Evolutionary conservation across 2,797 vertebrate species (phyloP), one percentile per base, ranked within the genome.

Genomic region (Eremophila alpestris): DNA sequence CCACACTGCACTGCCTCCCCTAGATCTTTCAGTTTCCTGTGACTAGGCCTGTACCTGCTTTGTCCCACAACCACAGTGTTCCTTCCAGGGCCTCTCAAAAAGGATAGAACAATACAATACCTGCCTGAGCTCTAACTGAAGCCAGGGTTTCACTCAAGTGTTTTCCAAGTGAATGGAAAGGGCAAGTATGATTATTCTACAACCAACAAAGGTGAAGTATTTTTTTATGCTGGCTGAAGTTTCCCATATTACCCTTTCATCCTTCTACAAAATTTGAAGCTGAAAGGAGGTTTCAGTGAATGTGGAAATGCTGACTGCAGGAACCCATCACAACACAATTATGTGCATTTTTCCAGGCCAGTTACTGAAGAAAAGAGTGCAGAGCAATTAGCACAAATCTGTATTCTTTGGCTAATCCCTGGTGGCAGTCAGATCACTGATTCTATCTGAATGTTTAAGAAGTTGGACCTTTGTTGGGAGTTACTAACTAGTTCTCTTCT

Each of bases 341-440:
- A 95, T 56, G 80, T 89, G 83, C 54, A 38, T 92, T 95, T 93
- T 97, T 83, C 90, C 69, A 85, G 62, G 45, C 78, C 64, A 69
- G 56, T 91, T 87, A 71, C 89, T 62, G 65, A 92, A 46, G 58
- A 91, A 87, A 81, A 62, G 55, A 59, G 64, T 51, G 60, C n/a
- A 90, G 11, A 93, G 56, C 74, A 91, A 85, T 91, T 94, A 92
- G 87, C 32, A 87, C 49, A 85, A 81, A 87, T 74, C 64, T 58
- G 27, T 90, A 46, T 84, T 89, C 77, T 80, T 74, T 83, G 64
- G 32, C 70, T 95, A 74, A 90, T 89, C 70, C 55, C 46, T 89
- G 81, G 75, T 83, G 68, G 73, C 81, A 84, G 59, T 74, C 83
- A 83, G 67, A 73, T 69, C 70, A 49, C 59, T n/a, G 60, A 40